Conservation (phyloP, 1,140 invertebrate species). For the Eufriesea mexicana region DNA sequence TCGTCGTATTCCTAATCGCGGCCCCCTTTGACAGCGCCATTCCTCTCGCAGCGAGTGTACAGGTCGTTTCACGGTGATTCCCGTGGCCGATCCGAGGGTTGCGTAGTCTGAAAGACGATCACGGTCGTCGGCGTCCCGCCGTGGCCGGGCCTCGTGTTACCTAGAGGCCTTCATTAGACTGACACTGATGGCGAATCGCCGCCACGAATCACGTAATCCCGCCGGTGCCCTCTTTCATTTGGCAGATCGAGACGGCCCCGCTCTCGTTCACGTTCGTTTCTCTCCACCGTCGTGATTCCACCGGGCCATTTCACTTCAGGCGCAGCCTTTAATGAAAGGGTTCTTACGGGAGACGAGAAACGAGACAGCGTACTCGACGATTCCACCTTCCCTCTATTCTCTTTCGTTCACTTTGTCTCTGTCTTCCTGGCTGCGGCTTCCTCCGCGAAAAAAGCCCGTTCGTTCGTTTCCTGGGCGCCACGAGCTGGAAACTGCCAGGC, state of each 20-base stretch:
- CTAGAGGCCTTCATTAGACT: constrained; percentile 76
- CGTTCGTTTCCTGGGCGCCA: constrained; percentile 45
- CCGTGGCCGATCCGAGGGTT: constrained; percentile 27
- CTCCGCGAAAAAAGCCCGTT: constrained; percentile 2
- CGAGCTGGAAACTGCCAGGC: neutral
- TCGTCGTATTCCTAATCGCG: constrained; percentile 36
- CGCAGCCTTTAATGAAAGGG: constrained; percentile 61
- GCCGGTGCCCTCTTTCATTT: constrained; percentile 64
- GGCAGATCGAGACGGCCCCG: constrained; percentile 60
- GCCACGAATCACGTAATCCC: constrained; percentile 75
- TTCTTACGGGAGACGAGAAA: constrained; percentile 39
- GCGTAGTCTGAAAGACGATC: constrained; percentile 71
- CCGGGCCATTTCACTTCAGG: constrained; percentile 50
- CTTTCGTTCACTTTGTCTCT: neutral
- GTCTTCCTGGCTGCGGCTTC: neutral
- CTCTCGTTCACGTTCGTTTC: constrained; percentile 36
- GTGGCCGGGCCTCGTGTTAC: constrained; percentile 67
- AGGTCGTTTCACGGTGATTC: constrained; percentile 70
- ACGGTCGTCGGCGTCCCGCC: constrained; percentile 71
- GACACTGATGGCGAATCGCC: constrained; percentile 74
- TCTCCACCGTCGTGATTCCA: constrained; percentile 37
- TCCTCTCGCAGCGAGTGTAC: constrained; percentile 40
- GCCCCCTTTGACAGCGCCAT: constrained; percentile 39
- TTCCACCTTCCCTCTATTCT: neutral
- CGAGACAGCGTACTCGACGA: neutral